Percentiles rank a stretch among this genome's conserved stretches.
These are phyloP conservation scores for Macrotus californicus DNA, from an alignment of 2,113 vertebrate species.

Conservation along the genomic window DNA sequence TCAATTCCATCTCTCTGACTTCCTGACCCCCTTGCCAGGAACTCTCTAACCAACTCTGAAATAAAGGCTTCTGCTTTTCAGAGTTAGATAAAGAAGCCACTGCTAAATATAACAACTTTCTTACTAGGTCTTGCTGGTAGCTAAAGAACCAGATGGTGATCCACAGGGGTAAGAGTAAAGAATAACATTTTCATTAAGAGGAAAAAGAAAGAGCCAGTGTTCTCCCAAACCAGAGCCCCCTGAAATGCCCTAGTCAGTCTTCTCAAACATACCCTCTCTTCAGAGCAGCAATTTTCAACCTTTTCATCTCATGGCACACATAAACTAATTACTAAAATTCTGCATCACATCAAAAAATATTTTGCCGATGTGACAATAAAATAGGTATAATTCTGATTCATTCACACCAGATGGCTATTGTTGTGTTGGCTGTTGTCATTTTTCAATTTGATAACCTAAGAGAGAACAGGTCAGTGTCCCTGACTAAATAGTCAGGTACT, in stretches of 20 bases:
- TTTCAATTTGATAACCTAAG: background rate
- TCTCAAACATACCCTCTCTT: background rate
- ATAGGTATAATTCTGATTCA: background rate
- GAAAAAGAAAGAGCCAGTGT: conserved; percentile 16
- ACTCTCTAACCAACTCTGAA: background rate
- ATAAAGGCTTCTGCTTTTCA: conserved; percentile 56
- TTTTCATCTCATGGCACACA: background rate
- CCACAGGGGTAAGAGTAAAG: background rate
- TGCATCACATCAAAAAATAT: background rate
- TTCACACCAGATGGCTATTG: background rate
- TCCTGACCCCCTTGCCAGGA: conserved; percentile 40
- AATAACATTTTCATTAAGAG: conserved; percentile 42
- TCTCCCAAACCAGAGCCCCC: background rate
- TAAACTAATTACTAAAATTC: background rate
- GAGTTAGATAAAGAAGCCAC: conserved; percentile 50
- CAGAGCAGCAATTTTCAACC: background rate
- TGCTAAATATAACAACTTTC: conserved; percentile 32
- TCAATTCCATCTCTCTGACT: conserved; percentile 71
- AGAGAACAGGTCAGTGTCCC: background rate
- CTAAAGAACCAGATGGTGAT: conserved; percentile 30
- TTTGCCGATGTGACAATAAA: background rate
- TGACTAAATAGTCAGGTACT: background rate
- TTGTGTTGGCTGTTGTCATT: background rate
- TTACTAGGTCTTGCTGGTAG: conserved; percentile 36
- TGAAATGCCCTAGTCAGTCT: conserved; percentile 23